Base-by-base conservation (phyloP, 2,888 invertebrate genomes). In the Agrotis puta region DNA sequence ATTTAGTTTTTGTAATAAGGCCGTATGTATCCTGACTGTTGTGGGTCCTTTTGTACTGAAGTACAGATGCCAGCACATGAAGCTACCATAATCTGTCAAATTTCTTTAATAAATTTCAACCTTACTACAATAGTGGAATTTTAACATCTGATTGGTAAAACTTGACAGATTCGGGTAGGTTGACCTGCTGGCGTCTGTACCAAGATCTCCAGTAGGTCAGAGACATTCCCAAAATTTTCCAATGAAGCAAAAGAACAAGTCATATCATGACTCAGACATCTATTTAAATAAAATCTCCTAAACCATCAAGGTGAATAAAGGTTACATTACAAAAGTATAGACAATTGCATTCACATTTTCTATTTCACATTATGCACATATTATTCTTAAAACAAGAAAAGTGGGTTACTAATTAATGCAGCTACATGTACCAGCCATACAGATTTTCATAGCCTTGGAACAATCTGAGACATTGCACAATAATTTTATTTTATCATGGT, bases 281-380 rank as follows among this genome's bases (percentile, higher is more conserved):
- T 66, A 56, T 67, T 76, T n/a, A 22, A 47, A 58, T 39, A 47
- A 47, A 27, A 22, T 57, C 16, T 48, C 1, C 11, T 9, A 70
- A 16, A 45, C 2, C 13, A 11, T 39, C 59, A 78, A 74, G 78
- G 59, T 78, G 53, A 70, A 13, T 18, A 45, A 53, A 79, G 56
- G 56, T 71, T 61, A 57, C n/a, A 24, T 45, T 24, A 7, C 39
- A 20, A 51, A 14, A n/a, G n/a, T 18, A 24, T 14, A 45, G n/a
- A 24, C 39, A 56, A 43, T 13, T n/a, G 9, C 13, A n/a, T 18
- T 24, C 3, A 33, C 47, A 18, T 14, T 18, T 53, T 20, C 39
- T 54, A 20, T 22, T 43, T 22, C 1, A 0, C 45, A 48, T 5
- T 6, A 27, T 1, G 14, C 13, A 50, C 2, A 14, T 14, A 18